phyloP scores from a whole-genome alignment of 1,140 invertebrate species.

The Philopotamus ludificatus region DNA sequence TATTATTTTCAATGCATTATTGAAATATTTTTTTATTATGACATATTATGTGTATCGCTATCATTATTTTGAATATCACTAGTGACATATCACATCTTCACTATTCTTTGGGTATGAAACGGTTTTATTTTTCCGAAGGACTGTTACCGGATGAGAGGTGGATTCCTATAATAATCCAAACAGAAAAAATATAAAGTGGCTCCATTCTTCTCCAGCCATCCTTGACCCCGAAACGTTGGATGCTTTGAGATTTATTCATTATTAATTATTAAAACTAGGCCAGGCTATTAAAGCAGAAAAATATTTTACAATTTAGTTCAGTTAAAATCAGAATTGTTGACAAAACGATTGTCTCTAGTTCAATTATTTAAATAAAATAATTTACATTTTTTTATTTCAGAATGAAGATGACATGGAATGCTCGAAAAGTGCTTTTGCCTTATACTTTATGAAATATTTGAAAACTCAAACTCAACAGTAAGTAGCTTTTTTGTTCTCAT shows the following conservation, averaged over 20 bases:
- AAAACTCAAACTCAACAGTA: constrained; percentile 33
- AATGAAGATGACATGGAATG: constrained; percentile 18
- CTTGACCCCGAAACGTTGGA: background rate
- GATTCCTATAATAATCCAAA: too few species aligned
- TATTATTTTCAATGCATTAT: too few species aligned
- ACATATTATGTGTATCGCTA: too few species aligned
- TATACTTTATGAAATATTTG: constrained; percentile 27
- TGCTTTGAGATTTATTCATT: background rate
- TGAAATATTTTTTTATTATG: too few species aligned
- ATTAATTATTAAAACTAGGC: too few species aligned
- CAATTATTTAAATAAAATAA: too few species aligned
- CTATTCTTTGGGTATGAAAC: too few species aligned
- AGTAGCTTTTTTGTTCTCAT: background rate
- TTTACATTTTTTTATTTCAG: constrained; percentile 8
- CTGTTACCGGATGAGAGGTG: too few species aligned
- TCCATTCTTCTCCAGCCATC: background rate
- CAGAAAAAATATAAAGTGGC: background rate
- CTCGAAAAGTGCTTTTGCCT: constrained; percentile 31
- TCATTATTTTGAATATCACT: too few species aligned
- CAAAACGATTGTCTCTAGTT: background rate
- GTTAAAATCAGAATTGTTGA: background rate
- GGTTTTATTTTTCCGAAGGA: too few species aligned
- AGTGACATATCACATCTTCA: too few species aligned
- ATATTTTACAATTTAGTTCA: background rate
- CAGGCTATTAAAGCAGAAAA: background rate